Evolutionary conservation across 2,113 vertebrate species (phyloP).

Genomic region (Tetraodon nigroviridis): DNA sequence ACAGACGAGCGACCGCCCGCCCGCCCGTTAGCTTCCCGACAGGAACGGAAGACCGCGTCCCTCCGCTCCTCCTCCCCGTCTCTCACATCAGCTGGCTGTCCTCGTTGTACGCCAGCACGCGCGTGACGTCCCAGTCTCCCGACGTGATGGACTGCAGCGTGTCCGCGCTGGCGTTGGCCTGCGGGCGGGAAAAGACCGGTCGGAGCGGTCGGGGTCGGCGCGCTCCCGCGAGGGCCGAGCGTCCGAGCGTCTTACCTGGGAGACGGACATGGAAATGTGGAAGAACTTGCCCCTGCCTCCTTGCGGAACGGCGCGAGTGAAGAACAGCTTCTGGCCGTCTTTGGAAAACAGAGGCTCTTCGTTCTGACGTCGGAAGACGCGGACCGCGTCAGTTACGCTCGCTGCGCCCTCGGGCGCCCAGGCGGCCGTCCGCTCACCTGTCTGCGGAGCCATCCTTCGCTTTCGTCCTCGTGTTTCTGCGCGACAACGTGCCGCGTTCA

Average conservation of each 20-base stretch:
- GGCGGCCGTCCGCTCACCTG: constrained; percentile 77
- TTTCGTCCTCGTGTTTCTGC: constrained; percentile 97
- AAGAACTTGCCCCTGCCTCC: constrained; percentile 91
- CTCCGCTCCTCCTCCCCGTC: not conserved
- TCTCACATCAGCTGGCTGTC: constrained; percentile 88
- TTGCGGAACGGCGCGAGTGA: constrained; percentile 88
- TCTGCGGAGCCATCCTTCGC: constrained; percentile 90
- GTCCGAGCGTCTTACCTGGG: constrained; percentile 74
- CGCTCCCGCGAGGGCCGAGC: no score
- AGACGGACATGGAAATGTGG: constrained; percentile 89
- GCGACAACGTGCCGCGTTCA: constrained; percentile 27
- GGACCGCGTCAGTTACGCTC: not conserved
- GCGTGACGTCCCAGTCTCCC: constrained; percentile 94
- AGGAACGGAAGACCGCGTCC: not conserved
- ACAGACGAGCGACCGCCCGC: not conserved
- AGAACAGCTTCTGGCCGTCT: constrained; percentile 89
- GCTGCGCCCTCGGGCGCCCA: no score
- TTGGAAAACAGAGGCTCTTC: constrained; percentile 90
- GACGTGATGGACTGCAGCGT: constrained; percentile 92
- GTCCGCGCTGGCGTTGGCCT: constrained; percentile 91
- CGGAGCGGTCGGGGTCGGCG: no score
- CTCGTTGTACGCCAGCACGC: constrained; percentile 89
- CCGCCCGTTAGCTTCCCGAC: no score
- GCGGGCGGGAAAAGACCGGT: constrained; percentile 12
- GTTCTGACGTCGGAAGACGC: constrained; percentile 72